Base-by-base conservation (phyloP, 2,888 invertebrate genomes). In the Atethmia centrago region DNA sequence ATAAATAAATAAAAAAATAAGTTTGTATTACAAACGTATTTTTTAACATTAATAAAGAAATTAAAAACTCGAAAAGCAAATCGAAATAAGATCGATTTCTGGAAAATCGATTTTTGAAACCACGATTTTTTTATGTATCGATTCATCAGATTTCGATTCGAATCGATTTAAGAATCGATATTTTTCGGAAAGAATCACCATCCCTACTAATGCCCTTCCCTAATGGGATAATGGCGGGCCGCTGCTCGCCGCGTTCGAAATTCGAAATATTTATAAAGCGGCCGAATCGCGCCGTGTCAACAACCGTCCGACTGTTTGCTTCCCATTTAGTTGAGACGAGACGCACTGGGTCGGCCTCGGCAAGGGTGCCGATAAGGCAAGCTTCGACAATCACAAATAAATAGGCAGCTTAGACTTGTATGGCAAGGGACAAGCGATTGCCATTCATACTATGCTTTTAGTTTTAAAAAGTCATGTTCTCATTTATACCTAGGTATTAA, bases 201-300 rank as follows among this genome's bases (percentile, higher is more conserved):
- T n/a, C n/a, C n/a, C n/a, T n/a, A 95, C 93, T 94, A 93, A 95
- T 94, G 93, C 92, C 91, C 93, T 94, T 91, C 92, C 94, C 91
- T 95, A 95, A 95, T 95, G 94, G 94, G 94, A 94, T 95, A 95
- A 95, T 95, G 92, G 93, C 93, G 91, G 90, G 89, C 90, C 90
- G 71, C 74, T 89, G 89, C 84, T 80, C 86, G 85, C 88, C 90
- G 91, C 90, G 91, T 90, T 94, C 92, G 93, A 94, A 95, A 95
- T 89, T 93, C 92, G 93, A 94, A 95, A 95, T 95, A 95, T 95
- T 94, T 95, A 93, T 94, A 94, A 95, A 95, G 93, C 94, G 92
- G 91, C 90, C 90, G 93, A 94, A 94, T 92, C 91, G 91, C 92
- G 88, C 42, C 76, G 31, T 76, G 95, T 95, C 95, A 94, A 95